Conservation (phyloP, 2,113 vertebrate genomes). For the Nanger granti region DNA sequence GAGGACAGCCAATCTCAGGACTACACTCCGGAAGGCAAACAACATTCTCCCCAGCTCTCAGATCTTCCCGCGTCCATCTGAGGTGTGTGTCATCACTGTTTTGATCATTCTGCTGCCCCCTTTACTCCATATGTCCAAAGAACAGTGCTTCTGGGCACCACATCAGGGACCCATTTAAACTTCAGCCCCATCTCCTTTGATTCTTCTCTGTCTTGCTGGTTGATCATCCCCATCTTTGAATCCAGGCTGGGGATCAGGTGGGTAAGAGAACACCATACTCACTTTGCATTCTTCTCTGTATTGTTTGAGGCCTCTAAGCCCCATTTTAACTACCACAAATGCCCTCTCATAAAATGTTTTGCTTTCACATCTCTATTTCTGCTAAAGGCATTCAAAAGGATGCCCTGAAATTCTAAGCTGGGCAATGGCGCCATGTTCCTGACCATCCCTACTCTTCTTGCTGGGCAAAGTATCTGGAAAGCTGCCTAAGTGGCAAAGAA, state of each 20-base stretch:
- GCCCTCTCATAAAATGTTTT: background rate
- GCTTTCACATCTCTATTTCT: background rate
- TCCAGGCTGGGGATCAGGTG: background rate
- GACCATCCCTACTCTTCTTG: background rate
- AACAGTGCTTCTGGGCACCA: background rate
- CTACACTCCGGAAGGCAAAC: background rate
- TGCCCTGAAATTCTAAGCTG: background rate
- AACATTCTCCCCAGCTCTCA: background rate
- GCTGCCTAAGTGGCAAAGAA: background rate
- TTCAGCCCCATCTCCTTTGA: background rate
- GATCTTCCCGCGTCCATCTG: too few relatives aligned
- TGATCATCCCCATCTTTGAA: background rate
- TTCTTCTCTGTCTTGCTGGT: background rate
- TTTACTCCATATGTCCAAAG: background rate
- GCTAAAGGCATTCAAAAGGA: background rate
- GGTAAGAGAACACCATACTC: background rate
- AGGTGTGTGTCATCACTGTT: background rate
- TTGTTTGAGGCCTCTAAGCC: background rate
- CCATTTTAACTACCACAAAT: background rate
- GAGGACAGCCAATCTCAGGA: background rate
- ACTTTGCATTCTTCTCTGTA: background rate
- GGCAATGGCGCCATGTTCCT: background rate
- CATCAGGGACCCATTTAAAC: background rate
- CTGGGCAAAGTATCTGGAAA: background rate
- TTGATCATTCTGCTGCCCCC: background rate